Evolutionary conservation across 1,140 invertebrate species (phyloP), one percentile per base, ranked within the genome.

Genomic region (Asobara japonica): DNA sequence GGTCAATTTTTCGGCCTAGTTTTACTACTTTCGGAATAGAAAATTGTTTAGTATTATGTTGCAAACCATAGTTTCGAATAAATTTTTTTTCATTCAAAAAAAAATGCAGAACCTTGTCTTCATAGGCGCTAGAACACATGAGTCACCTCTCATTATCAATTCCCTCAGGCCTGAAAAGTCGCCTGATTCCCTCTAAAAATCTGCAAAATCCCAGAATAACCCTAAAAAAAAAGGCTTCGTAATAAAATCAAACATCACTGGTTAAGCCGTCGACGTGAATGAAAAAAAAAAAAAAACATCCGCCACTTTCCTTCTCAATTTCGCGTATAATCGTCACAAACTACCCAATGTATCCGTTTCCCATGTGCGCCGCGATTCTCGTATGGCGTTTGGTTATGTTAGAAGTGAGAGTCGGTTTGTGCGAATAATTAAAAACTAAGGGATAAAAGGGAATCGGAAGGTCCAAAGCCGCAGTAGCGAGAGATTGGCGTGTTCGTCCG

Each of bases 351-450:
- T 31, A 60, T 41, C 60, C 36, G 36, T 45, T 56, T 38, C 13
- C 25, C 36, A 45, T n/a, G 18, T 27, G 65, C 27, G 31, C 60
- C 20, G 51, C 60, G 67, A 69, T 69, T 69, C 36, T 22, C 29
- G 30, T 13, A n/a, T n/a, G 29, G 25, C 67, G 27, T 22, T 72
- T 67, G 11, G 65, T 18, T 33, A n/a, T 10, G 22, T 25, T 25
- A 56, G 27, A 22, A 51, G 45, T 18, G 45, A 56, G 51, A 56
- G 51, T 56, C 51, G 41, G 41, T 70, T 76, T 74, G 69, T 65
- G 61, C 64, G 67, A 78, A 79, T 79, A 78, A 79, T 79, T 78
- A 78, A 77, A 79, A 79, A 76, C 66, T 74, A 74, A 73, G 65
- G 73, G 75, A 76, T 77, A 74, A 78, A 79, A 78, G 71, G 41